These are phyloP conservation scores for Tringa solitaria DNA, from an alignment of 2,113 vertebrate species.

Conservation along the genomic window DNA sequence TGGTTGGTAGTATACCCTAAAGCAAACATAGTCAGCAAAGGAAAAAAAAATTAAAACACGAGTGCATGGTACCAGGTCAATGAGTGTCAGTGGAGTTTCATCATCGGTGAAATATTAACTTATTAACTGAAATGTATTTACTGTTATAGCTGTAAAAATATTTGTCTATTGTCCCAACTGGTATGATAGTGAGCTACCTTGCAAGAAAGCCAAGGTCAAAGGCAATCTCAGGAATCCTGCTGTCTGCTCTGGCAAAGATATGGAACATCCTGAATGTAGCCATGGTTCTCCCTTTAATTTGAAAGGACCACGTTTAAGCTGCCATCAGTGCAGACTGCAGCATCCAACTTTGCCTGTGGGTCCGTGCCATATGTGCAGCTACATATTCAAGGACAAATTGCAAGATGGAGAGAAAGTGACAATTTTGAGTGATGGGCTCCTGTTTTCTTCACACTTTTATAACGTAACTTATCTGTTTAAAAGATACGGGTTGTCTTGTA, in stretches of 20 bases:
- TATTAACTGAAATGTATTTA: conserved; percentile 53
- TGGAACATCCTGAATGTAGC: background rate
- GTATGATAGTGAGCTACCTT: background rate
- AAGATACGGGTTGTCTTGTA: background rate
- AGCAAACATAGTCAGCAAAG: conserved; percentile 42
- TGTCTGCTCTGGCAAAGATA: conserved; percentile 29
- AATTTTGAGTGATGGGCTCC: conserved; percentile 50
- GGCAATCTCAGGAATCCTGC: conserved; percentile 9
- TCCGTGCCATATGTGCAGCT: conserved; percentile 49
- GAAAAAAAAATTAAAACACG: conserved; percentile 17
- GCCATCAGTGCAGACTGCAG: conserved; percentile 17
- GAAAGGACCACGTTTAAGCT: conserved; percentile 2
- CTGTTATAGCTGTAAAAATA: conserved; percentile 55
- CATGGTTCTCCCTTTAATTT: conserved; percentile 12
- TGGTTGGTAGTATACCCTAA: conserved; percentile 56
- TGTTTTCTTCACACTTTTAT: background rate
- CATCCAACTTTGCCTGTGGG: conserved; percentile 63
- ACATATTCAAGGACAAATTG: conserved; percentile 43
- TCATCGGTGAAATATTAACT: conserved; percentile 65
- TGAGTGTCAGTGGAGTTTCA: conserved; percentile 49
- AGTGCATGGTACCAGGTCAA: conserved; percentile 39
- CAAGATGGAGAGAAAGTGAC: conserved; percentile 33
- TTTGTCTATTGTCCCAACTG: conserved; percentile 42
- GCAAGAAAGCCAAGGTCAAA: conserved; percentile 43
- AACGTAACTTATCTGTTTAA: background rate